These are phyloP conservation scores for Isurus oxyrinchus DNA, from an alignment of 2,113 vertebrate species.

Conservation along the genomic window DNA sequence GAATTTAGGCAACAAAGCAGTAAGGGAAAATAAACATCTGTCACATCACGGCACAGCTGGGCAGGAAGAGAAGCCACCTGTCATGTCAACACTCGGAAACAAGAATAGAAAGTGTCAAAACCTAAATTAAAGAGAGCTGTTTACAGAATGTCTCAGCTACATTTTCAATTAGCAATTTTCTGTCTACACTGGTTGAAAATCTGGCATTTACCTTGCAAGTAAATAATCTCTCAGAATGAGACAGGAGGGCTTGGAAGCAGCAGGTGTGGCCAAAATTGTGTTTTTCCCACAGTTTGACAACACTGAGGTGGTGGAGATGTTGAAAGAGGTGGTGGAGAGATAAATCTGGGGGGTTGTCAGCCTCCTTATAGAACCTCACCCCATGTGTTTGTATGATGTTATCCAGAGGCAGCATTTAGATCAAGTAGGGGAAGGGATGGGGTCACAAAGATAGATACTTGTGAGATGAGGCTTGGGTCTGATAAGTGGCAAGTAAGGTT, in stretches of 20 bases:
- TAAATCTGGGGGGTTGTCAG: background rate
- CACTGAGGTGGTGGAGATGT: background rate
- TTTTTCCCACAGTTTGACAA: background rate
- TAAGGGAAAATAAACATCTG: background rate
- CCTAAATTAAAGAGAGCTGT: background rate
- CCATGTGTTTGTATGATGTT: background rate
- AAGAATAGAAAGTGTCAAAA: background rate
- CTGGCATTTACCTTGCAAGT: background rate
- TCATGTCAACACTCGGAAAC: background rate
- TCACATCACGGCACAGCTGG: background rate
- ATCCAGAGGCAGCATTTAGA: background rate
- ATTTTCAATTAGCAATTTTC: background rate
- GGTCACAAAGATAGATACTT: background rate
- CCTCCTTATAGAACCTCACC: background rate
- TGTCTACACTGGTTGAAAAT: background rate
- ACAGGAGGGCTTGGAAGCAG: background rate
- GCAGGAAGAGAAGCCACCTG: background rate
- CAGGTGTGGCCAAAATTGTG: background rate
- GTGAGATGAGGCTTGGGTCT: background rate
- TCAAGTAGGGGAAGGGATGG: background rate
- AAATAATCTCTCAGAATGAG: background rate
- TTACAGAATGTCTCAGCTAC: background rate
- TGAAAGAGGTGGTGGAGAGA: background rate
- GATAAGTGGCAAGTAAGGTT: background rate
- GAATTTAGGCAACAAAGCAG: background rate